These are phyloP conservation scores for Cosmopolites sordidus DNA, from an alignment of 2,888 invertebrate species.

Conservation along the genomic window DNA sequence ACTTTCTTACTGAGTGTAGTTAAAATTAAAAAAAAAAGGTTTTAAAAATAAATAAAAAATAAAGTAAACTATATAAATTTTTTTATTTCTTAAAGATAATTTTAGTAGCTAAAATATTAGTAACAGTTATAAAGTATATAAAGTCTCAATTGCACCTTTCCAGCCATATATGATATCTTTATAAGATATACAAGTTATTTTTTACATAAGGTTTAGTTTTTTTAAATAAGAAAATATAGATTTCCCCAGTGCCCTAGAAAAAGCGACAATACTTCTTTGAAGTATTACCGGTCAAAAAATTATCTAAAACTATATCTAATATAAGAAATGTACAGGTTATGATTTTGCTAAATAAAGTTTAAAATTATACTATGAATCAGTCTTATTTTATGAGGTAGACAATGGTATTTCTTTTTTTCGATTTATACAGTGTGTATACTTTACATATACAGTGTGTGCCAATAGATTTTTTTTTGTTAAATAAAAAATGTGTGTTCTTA, in stretches of 20 bases:
- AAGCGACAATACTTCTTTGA: background rate
- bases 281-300: background rate
- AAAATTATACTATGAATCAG: slow-evolving; percentile 7
- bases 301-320: no score
- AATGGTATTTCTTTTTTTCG: background rate
- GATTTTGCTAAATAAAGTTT: no score
- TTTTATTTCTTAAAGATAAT: background rate
- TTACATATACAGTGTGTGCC: no score
- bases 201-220: background rate
- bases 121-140: slow-evolving; percentile 10
- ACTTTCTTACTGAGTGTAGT: no score
- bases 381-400: slow-evolving; percentile 18
- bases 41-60: no score
- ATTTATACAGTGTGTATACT: no score
- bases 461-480: no score
- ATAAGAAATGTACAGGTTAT: background rate
- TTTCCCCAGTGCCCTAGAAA: background rate
- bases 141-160: slow-evolving; percentile 26
- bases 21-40: no score
- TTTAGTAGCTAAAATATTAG: background rate
- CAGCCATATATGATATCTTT: slow-evolving; percentile 20
- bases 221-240: background rate
- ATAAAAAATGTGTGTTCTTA: background rate
- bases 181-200: background rate
- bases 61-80: background rate